Percentiles rank a stretch among this genome's conserved stretches.
phyloP scores from a whole-genome alignment of 2,113 vertebrate genomes.

The Uropsilus gracilis region DNA sequence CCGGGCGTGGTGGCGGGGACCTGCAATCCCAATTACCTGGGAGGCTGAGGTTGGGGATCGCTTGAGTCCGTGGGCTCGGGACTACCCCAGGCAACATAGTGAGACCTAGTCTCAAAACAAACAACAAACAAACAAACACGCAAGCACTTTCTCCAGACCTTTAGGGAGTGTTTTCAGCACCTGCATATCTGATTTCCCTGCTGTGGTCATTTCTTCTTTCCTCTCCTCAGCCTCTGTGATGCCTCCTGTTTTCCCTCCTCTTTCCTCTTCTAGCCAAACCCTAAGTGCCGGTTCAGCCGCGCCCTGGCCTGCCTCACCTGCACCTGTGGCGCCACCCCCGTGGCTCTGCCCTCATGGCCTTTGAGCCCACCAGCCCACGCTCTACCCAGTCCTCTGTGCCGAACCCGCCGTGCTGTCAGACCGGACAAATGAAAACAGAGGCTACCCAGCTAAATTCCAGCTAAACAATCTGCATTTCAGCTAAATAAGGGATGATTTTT shows the following conservation, averaged over 20 bases:
- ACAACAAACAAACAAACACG: too few species aligned
- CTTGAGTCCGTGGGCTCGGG: too few species aligned
- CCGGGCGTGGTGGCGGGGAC: too few species aligned
- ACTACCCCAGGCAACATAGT: too few species aligned
- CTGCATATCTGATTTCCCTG: neutral
- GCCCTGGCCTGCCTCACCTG: neutral
- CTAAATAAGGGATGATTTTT: neutral
- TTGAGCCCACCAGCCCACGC: accelerated
- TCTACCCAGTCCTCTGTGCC: neutral
- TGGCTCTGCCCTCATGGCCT: neutral
- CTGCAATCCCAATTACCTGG: too few species aligned
- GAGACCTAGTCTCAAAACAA: too few species aligned
- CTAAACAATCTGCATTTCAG: neutral
- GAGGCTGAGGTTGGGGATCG: too few species aligned
- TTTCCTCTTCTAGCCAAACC: neutral
- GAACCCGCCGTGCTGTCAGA: neutral
- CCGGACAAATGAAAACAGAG: neutral
- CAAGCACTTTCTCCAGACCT: neutral
- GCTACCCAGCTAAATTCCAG: neutral
- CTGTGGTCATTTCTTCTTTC: neutral
- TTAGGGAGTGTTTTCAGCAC: neutral
- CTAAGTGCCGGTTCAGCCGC: neutral
- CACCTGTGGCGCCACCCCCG: neutral
- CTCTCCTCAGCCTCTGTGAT: neutral
- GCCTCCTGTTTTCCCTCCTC: neutral